Evolutionary conservation across 2,113 vertebrate genomes (phyloP).

Genomic region (Platysteira castanea): DNA sequence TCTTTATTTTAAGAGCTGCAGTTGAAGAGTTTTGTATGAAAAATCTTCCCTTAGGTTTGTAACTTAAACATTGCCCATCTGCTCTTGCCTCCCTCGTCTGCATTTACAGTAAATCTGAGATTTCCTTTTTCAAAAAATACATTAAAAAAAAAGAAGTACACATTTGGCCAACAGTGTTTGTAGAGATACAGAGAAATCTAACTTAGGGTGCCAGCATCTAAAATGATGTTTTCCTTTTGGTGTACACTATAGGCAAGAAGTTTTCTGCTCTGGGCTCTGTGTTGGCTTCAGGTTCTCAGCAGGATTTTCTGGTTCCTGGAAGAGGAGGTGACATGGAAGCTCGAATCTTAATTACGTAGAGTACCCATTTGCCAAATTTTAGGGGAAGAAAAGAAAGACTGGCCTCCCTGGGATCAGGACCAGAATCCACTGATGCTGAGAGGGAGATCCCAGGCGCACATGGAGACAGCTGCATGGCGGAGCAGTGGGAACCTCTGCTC

Average conservation of each 20-base stretch:
- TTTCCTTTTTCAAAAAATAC: conserved; percentile 36
- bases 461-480: rapidly evolving
- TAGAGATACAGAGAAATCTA: background rate
- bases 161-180: background rate
- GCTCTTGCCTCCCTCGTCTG: conserved; percentile 57
- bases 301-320: background rate
- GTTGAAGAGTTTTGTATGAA: conserved; percentile 68
- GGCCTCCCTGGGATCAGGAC: background rate
- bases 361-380: background rate
- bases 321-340: background rate
- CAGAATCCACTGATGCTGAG: background rate
- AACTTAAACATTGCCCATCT: conserved; percentile 74
- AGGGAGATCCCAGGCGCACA: background rate
- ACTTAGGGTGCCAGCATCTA: background rate
- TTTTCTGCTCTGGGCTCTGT: background rate
- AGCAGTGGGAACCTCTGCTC: background rate
- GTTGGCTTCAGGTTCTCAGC: background rate
- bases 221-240: background rate
- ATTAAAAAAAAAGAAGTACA: background rate
- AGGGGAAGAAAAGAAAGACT: background rate
- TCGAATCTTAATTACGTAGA: background rate
- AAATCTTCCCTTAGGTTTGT: conserved; percentile 73
- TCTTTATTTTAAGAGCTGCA: conserved; percentile 74
- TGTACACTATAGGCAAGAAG: background rate
- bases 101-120: conserved; percentile 69